A percentile compares a stretch with the other conserved stretches of the same genome.
These are phyloP conservation scores for Lepisosteus oculatus DNA, from an alignment of 2,113 vertebrate species.

Conservation along the genomic window DNA sequence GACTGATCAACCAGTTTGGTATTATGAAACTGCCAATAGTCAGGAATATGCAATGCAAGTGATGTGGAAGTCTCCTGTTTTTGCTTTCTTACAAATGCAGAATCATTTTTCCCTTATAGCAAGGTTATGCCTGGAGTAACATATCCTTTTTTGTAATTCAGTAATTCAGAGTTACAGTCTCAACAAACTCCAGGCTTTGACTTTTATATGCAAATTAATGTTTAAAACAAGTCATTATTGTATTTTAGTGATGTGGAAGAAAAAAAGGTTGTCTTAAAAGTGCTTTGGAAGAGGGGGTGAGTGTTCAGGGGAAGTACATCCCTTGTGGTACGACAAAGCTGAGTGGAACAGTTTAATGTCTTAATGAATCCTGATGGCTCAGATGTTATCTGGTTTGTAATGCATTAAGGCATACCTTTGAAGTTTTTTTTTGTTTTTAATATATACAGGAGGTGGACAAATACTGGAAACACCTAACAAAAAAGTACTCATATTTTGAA, in stretches of 20 bases:
- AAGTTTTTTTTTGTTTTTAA: no score
- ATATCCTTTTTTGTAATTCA: slow-evolving; percentile 26
- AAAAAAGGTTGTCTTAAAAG: no score
- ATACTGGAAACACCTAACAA: no score
- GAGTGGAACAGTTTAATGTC: no score
- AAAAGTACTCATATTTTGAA: no score
- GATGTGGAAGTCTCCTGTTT: neutral
- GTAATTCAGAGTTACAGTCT: slow-evolving; percentile 36
- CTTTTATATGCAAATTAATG: slow-evolving; percentile 65
- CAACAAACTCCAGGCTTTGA: slow-evolving; percentile 35
- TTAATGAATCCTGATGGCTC: no score
- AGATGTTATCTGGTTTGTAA: no score
- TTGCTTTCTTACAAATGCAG: neutral
- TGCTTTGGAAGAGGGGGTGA: no score
- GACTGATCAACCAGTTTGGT: neutral
- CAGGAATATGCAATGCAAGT: neutral
- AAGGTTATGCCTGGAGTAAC: slow-evolving; percentile 49
- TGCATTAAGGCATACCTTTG: no score
- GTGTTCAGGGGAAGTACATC: no score
- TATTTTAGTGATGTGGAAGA: slow-evolving; percentile 46
- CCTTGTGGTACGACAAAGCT: no score
- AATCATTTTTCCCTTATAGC: slow-evolving; percentile 24
- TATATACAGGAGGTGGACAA: no score
- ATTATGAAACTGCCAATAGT: neutral
- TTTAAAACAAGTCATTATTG: slow-evolving; percentile 62